These are phyloP conservation scores for Dascillus cervinus DNA, from an alignment of 2,888 invertebrate genomes.

Conservation along the genomic window DNA sequence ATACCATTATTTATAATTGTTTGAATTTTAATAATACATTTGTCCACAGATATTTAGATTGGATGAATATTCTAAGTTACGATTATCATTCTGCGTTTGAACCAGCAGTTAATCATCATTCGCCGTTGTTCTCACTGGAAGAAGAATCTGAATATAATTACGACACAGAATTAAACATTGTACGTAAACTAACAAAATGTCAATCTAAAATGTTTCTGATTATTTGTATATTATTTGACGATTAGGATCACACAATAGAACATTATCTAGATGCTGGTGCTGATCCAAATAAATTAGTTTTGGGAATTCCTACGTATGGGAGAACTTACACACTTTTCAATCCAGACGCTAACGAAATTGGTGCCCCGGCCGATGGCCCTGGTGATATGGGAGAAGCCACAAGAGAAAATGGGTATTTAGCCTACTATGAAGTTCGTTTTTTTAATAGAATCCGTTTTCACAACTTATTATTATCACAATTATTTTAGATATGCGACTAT, in stretches of 20 bases:
- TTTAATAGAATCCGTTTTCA: slow-evolving; percentile 4
- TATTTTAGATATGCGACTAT: slow-evolving; percentile 73
- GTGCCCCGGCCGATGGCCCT: slow-evolving; percentile 83
- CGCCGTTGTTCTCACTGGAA: slow-evolving; percentile 74
- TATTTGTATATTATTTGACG: slow-evolving; percentile 6
- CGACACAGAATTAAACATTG: slow-evolving; percentile 80
- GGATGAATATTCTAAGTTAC: slow-evolving; percentile 86
- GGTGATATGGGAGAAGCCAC: slow-evolving; percentile 88
- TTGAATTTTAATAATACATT: not conserved
- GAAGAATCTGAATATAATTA: slow-evolving; percentile 83
- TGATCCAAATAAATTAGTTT: slow-evolving; percentile 67
- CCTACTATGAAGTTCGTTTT: slow-evolving; percentile 91
- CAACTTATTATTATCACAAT: not conserved
- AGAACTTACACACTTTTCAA: slow-evolving; percentile 85
- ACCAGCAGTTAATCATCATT: slow-evolving; percentile 85
- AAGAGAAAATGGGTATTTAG: slow-evolving; percentile 84
- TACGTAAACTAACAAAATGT: slow-evolving; percentile 47
- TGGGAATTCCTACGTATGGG: slow-evolving; percentile 87
- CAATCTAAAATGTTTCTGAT: not conserved
- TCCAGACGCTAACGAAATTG: slow-evolving; percentile 76
- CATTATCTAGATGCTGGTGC: slow-evolving; percentile 75
- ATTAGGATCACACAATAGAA: slow-evolving; percentile 79
- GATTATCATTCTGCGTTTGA: slow-evolving; percentile 91
- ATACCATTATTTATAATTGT: slow-evolving; percentile 14
- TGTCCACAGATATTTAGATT: slow-evolving; percentile 65